A percentile compares a stretch with the other conserved stretches of the same genome.
phyloP scores from a whole-genome alignment of 2,113 vertebrate genomes.

The Apus apus region DNA sequence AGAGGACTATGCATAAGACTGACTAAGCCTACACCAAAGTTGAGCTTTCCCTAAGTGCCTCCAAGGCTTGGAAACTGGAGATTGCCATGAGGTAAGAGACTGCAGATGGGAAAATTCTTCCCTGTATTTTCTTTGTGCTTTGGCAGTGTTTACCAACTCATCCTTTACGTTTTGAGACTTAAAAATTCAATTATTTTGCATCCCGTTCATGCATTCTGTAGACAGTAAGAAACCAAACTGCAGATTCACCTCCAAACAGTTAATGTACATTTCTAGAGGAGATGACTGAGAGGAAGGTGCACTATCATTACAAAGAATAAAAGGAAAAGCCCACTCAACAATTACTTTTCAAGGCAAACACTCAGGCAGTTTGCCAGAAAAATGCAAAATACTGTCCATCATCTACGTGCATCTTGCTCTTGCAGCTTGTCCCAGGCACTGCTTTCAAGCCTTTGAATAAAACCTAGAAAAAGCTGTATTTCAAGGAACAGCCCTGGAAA shows the following conservation, averaged over 20 bases:
- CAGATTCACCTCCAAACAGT: neutral
- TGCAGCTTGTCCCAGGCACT: neutral
- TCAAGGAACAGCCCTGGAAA: constrained; percentile 26
- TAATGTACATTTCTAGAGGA: neutral
- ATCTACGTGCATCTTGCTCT: constrained; percentile 25
- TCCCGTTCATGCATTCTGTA: neutral
- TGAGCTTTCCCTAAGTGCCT: neutral
- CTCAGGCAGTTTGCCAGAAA: constrained; percentile 48
- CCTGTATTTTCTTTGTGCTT: neutral
- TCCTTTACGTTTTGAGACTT: neutral
- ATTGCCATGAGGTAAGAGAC: neutral
- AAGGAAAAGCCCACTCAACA: constrained; percentile 29
- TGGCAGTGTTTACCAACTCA: neutral
- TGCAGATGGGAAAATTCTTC: neutral
- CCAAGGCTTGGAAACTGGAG: neutral
- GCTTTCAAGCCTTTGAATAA: constrained; percentile 7
- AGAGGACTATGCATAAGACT: neutral
- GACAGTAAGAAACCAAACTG: neutral
- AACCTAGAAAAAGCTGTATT: neutral
- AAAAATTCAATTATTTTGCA: neutral
- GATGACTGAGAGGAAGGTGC: neutral
- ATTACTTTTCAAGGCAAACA: constrained; percentile 62
- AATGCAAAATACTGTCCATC: neutral
- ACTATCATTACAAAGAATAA: neutral
- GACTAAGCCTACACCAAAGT: neutral